A percentile compares a stretch with the other conserved stretches of the same genome.
phyloP scores from a whole-genome alignment of 1,140 invertebrate genomes.

The Brachionus plicatilis region DNA sequence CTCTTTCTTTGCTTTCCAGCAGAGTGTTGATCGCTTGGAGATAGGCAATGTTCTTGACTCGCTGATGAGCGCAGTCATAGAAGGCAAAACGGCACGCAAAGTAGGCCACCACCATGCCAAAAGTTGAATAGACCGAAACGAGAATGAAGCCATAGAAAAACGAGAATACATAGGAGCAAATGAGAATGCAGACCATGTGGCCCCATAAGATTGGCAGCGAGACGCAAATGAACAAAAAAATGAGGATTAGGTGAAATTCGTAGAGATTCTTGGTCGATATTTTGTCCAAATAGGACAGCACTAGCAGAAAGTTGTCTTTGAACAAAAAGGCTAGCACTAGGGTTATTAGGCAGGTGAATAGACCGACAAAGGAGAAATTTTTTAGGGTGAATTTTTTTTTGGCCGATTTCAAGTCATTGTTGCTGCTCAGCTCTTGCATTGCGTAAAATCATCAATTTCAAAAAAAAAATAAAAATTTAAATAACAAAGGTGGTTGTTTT shows the following conservation, averaged over 20 bases:
- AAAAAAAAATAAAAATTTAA: background rate
- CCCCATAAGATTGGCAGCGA: constrained; percentile 28
- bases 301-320: background rate
- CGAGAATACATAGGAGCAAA: constrained; percentile 25
- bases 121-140: background rate
- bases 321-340: background rate
- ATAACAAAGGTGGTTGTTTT: background rate
- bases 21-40: background rate
- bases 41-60: constrained; percentile 23
- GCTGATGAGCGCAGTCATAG: constrained; percentile 19
- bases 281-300: constrained; percentile 17
- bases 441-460: background rate
- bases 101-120: background rate
- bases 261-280: background rate
- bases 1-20: constrained; percentile 30
- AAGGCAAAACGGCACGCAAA: constrained; percentile 2
- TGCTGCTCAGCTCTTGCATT: background rate
- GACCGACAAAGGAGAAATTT: constrained; percentile 1
- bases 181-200: constrained; percentile 8
- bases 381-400: constrained; percentile 8
- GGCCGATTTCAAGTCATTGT: background rate
- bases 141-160: background rate
- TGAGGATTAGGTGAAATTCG: constrained; percentile 23
- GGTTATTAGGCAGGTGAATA: constrained; percentile 3
- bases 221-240: background rate